Evolutionary conservation across 2,888 invertebrate genomes (phyloP).

Genomic region (Dicyrtomina minuta): DNA sequence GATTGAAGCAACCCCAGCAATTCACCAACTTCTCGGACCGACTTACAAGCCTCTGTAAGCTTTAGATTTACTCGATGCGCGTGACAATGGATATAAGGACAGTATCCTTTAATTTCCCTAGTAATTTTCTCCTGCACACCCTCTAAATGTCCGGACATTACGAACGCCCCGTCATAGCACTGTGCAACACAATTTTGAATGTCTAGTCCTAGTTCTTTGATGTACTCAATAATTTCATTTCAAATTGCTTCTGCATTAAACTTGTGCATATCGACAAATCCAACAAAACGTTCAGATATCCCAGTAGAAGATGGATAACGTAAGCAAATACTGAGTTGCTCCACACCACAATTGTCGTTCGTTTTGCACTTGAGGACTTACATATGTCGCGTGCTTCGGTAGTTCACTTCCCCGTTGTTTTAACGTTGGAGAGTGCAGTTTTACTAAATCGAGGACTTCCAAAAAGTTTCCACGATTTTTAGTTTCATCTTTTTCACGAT

Average conservation of each 20-base stretch:
- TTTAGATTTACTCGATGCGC: conserved; percentile 6
- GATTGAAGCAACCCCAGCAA: background rate
- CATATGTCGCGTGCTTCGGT: background rate
- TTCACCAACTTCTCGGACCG: background rate
- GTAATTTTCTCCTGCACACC: background rate
- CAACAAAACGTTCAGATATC: conserved; percentile 10
- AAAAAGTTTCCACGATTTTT: conserved; percentile 6
- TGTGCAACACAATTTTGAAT: background rate
- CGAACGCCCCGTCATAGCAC: conserved; percentile 6
- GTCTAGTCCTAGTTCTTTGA: background rate
- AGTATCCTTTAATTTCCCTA: background rate
- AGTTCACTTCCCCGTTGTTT: background rate
- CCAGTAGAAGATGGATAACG: background rate
- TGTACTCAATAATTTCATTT: background rate
- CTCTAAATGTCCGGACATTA: background rate
- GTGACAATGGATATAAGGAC: conserved; percentile 5
- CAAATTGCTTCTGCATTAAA: background rate
- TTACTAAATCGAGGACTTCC: background rate
- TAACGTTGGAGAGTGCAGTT: background rate
- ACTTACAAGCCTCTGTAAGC: background rate
- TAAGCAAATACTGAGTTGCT: conserved; percentile 6
- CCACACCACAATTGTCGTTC: background rate
- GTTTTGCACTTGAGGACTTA: background rate
- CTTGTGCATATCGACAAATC: conserved; percentile 3
- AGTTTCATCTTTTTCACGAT: conserved; percentile 3